A percentile compares a stretch with the other conserved stretches of the same genome.
These are phyloP conservation scores for Lytechinus variegatus DNA, from an alignment of 35 echinoderm and acorn worm species.

Conservation along the genomic window DNA sequence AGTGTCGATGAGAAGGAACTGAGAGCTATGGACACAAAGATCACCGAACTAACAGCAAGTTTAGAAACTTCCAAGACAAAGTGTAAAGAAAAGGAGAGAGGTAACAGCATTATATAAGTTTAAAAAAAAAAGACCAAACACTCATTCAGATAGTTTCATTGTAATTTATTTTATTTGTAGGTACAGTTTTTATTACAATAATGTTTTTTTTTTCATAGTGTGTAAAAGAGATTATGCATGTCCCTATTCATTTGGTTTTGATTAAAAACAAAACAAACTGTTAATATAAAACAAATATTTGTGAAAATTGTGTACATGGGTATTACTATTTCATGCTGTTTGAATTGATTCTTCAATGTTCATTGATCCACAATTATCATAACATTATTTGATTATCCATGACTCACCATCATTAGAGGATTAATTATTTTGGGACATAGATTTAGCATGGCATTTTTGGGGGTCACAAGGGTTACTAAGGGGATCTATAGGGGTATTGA, in stretches of 20 bases:
- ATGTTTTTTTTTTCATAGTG: too few species aligned
- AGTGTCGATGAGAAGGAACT: slow-evolving; percentile 80
- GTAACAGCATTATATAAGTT: slow-evolving; percentile 30
- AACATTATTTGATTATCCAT: background rate
- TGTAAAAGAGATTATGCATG: too few species aligned
- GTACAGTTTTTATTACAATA: too few species aligned
- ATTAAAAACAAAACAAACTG: too few species aligned
- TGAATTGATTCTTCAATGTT: background rate
- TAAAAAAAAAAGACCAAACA: too few species aligned
- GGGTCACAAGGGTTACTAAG: background rate
- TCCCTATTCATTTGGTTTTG: too few species aligned
- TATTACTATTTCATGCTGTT: background rate
- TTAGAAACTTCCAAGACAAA: slow-evolving; percentile 47
- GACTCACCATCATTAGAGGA: background rate
- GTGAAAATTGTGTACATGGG: background rate
- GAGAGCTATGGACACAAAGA: slow-evolving; percentile 70
- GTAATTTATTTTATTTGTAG: too few species aligned
- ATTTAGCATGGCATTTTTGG: background rate
- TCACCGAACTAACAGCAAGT: slow-evolving; percentile 57
- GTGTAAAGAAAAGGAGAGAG: slow-evolving; percentile 67
- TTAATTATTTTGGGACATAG: background rate
- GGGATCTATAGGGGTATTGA: background rate
- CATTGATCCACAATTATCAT: background rate
- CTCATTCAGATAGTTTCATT: too few species aligned
- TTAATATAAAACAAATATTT: too few species aligned